Evolutionary conservation across 2,888 invertebrate species (phyloP).

Genomic region (Ophion ventricosus): DNA sequence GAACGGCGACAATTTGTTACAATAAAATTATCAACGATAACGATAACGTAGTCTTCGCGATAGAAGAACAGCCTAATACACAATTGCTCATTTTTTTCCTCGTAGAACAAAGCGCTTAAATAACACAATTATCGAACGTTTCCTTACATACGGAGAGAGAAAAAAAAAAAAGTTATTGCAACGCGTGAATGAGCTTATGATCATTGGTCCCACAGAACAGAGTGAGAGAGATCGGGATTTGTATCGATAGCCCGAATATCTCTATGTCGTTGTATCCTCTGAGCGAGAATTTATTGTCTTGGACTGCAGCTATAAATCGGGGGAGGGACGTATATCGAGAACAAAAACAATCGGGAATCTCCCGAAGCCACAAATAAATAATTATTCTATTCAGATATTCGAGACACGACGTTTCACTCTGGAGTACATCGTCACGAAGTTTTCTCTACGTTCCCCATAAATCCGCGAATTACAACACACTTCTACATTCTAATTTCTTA

Average conservation of each 20-base stretch:
- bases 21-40: slow-evolving; percentile 39
- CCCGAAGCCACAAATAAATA: slow-evolving; percentile 13
- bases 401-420: background rate
- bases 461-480: slow-evolving; percentile 4
- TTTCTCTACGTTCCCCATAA: background rate
- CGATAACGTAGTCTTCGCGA: background rate
- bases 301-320: slow-evolving; percentile 42
- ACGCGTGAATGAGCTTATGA: background rate
- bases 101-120: background rate
- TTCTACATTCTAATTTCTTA: background rate
- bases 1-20: slow-evolving; percentile 48
- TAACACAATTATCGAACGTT: background rate
- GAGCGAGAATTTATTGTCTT: slow-evolving; percentile 47
- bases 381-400: background rate
- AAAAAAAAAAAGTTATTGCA: background rate
- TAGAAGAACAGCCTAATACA: background rate
- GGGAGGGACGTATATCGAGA: background rate
- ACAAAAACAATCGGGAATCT: background rate
- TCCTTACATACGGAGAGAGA: background rate
- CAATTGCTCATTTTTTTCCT: background rate
- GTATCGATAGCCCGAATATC: background rate
- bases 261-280: slow-evolving; percentile 13
- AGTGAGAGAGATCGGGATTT: background rate
- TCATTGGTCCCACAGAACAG: slow-evolving; percentile 33
- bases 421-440: background rate